phyloP scores from a whole-genome alignment of 1,140 invertebrate genomes.

The Euura saliciscinereae region DNA sequence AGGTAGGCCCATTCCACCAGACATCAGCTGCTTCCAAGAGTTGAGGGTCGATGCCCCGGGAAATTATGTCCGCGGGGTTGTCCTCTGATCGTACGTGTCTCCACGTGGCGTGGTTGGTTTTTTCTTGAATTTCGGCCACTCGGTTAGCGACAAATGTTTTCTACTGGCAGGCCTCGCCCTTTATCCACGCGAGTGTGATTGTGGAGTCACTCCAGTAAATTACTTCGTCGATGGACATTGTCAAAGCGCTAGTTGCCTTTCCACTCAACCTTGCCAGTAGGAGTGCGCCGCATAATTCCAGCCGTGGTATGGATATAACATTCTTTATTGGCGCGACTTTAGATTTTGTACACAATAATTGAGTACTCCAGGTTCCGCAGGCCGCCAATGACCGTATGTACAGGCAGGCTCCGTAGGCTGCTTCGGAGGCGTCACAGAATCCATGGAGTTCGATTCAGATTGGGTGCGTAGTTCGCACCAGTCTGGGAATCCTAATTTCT shows the following conservation, averaged over 20 bases:
- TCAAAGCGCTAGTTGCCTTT: constrained; percentile 6
- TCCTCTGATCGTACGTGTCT: constrained; percentile 31
- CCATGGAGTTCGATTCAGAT: too few relatives aligned
- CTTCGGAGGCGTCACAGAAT: constrained; percentile 42
- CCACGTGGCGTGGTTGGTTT: constrained; percentile 30
- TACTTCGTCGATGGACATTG: constrained; percentile 22
- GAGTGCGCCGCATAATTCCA: constrained; percentile 29
- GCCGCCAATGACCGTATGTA: constrained; percentile 29
- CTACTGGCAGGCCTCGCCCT: constrained; percentile 28
- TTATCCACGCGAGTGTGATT: constrained; percentile 48
- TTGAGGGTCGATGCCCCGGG: constrained; percentile 23
- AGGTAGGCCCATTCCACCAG: constrained; percentile 31
- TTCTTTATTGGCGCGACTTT: constrained; percentile 52
- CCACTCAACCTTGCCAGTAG: constrained; percentile 6
- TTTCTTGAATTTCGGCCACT: constrained; percentile 33
- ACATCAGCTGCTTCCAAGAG: constrained; percentile 8
- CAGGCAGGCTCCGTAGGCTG: constrained; percentile 36
- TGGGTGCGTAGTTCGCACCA: too few relatives aligned
- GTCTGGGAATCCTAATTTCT: too few relatives aligned
- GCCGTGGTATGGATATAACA: constrained; percentile 45
- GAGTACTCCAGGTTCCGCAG: constrained; percentile 16
- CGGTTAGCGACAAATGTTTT: constrained; percentile 44
- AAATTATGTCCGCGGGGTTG: constrained; percentile 37
- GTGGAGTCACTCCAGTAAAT: constrained; percentile 50
- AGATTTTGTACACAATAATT: constrained; percentile 41